A percentile compares a stretch with the other conserved stretches of the same genome.
Conservation (phyloP, 2,888 invertebrate genomes). For the Pseudanteris insignis region DNA sequence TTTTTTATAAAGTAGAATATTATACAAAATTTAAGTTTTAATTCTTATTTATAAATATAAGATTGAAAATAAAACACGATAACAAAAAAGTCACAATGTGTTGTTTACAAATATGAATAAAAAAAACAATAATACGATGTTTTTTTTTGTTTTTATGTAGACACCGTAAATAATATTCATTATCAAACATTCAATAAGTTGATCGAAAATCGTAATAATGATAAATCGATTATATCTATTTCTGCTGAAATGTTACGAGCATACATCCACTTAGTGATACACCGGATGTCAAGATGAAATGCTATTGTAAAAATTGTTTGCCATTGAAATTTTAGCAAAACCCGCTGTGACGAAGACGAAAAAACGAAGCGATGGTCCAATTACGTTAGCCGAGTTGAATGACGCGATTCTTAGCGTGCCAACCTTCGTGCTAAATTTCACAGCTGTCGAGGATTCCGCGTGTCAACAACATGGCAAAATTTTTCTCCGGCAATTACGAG, state of each 20-base stretch:
- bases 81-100: too few species aligned
- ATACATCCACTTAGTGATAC: slow-evolving; percentile 11
- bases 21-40: too few species aligned
- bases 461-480: slow-evolving; percentile 77
- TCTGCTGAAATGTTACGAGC: neutral
- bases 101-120: too few species aligned
- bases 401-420: slow-evolving; percentile 70
- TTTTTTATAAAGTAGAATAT: too few species aligned
- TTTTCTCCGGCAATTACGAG: slow-evolving; percentile 74
- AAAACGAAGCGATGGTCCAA: slow-evolving; percentile 67
- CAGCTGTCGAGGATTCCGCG: slow-evolving; percentile 72
- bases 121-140: too few species aligned
- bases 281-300: slow-evolving; percentile 8
- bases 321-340: slow-evolving; percentile 49
- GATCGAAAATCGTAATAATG: too few species aligned
- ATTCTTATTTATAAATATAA: too few species aligned
- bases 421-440: slow-evolving; percentile 76
- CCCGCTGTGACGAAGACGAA: slow-evolving; percentile 53
- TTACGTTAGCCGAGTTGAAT: slow-evolving; percentile 73
- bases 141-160: neutral
- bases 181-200: too few species aligned
- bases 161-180: too few species aligned
- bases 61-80: too few species aligned
- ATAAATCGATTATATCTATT: slow-evolving; percentile 19
- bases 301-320: slow-evolving; percentile 16